Percentiles rank a stretch among this genome's conserved stretches.
These are phyloP conservation scores for Epinotia nisella DNA, from an alignment of 2,888 invertebrate species.

Conservation along the genomic window DNA sequence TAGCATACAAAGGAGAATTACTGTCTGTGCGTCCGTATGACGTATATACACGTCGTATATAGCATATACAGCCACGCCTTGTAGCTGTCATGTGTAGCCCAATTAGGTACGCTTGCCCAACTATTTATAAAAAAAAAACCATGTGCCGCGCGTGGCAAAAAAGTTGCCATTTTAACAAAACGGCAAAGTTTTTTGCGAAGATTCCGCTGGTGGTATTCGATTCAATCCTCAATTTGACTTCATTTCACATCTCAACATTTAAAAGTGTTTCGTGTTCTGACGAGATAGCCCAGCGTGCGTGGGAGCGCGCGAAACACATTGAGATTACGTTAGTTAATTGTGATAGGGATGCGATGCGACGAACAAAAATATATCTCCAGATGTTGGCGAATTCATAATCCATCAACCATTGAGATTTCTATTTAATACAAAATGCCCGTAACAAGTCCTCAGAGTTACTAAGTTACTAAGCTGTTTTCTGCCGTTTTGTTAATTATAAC, in stretches of 20 bases:
- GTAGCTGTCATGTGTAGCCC: slow-evolving; percentile 82
- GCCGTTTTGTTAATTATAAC: too few relatives aligned
- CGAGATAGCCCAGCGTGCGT: too few relatives aligned
- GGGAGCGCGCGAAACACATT: too few relatives aligned
- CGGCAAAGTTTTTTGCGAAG: slow-evolving; percentile 11
- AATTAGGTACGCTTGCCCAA: slow-evolving; percentile 67
- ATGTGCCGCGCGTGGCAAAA: slow-evolving; percentile 2
- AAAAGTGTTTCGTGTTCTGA: too few relatives aligned
- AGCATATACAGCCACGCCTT: slow-evolving; percentile 77
- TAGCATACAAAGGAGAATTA: slow-evolving; percentile 84
- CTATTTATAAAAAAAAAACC: slow-evolving; percentile 24
- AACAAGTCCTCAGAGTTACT: too few relatives aligned
- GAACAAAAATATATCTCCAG: not conserved
- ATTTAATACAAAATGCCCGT: too few relatives aligned
- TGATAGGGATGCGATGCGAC: too few relatives aligned
- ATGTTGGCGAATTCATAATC: not conserved
- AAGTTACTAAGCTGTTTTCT: too few relatives aligned
- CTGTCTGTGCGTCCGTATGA: slow-evolving; percentile 78
- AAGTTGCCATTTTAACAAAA: slow-evolving; percentile 8
- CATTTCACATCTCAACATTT: not conserved
- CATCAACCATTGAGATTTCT: not conserved
- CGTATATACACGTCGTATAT: slow-evolving; percentile 53
- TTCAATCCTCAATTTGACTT: not conserved
- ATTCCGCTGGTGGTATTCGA: too few relatives aligned
- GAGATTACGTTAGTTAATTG: too few relatives aligned